Conservation (phyloP, 2,888 invertebrate species). For the Agonopterix heracliana region DNA sequence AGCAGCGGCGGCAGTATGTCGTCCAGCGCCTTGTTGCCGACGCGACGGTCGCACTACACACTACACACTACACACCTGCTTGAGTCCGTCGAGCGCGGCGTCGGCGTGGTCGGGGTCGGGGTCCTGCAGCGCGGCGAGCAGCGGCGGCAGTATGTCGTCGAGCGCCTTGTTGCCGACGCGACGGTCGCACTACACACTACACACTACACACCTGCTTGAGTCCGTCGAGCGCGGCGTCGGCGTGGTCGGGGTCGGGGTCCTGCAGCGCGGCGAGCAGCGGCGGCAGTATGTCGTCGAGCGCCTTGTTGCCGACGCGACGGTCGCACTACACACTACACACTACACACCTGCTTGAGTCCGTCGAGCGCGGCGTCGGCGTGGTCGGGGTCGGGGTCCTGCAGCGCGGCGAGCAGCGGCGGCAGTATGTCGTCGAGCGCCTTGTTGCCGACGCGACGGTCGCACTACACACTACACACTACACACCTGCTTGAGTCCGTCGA, state of each 20-base stretch:
- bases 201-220: slow-evolving; percentile 92
- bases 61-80: too few species aligned
- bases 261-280: slow-evolving; percentile 86
- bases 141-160: slow-evolving; percentile 96
- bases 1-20: slow-evolving; percentile 97
- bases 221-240: slow-evolving; percentile 96
- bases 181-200: too few species aligned
- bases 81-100: slow-evolving; percentile 94
- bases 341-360: slow-evolving; percentile 88
- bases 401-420: slow-evolving; percentile 87
- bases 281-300: slow-evolving; percentile 97
- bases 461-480: too few species aligned
- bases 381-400: slow-evolving; percentile 87
- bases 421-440: slow-evolving; percentile 98
- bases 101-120: slow-evolving; percentile 88
- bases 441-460: too few species aligned
- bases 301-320: slow-evolving; percentile 93
- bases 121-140: slow-evolving; percentile 86
- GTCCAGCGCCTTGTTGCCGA: slow-evolving; percentile 94
- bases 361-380: slow-evolving; percentile 93
- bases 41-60: too few species aligned
- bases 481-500: slow-evolving; percentile 95
- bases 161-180: too few species aligned
- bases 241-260: slow-evolving; percentile 85
- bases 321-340: too few species aligned